Percentiles rank a stretch among this genome's conserved stretches.
Conservation (phyloP, 2,113 vertebrate genomes). For the Anoura caudifer region DNA sequence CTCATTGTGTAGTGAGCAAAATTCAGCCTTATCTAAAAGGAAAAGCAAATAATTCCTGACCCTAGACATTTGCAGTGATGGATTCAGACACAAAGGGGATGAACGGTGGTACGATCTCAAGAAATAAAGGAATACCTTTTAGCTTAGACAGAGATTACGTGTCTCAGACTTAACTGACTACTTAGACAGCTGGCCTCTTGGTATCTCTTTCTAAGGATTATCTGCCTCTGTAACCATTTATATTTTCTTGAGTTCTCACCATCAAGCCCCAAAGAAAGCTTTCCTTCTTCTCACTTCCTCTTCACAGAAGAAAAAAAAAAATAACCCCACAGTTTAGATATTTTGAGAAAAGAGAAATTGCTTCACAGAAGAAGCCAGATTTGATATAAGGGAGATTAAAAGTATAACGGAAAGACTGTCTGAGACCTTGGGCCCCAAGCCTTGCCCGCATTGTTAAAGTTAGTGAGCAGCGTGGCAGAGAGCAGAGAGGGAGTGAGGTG, state of each 20-base stretch:
- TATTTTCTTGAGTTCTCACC: conserved; percentile 25
- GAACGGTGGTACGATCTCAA: background rate
- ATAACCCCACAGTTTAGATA: background rate
- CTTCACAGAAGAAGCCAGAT: background rate
- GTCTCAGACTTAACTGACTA: background rate
- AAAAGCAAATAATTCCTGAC: background rate
- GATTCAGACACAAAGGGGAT: background rate
- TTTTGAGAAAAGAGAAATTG: background rate
- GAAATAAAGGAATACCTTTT: background rate
- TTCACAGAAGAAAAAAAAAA: background rate
- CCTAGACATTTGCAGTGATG: background rate
- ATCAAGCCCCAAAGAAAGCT: background rate
- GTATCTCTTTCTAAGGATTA: background rate
- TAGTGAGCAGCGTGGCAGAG: background rate
- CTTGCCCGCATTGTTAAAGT: background rate
- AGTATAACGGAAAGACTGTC: background rate
- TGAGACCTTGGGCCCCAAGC: background rate
- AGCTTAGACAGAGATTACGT: background rate
- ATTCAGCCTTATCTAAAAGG: background rate
- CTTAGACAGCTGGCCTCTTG: background rate
- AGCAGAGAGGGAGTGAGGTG: background rate
- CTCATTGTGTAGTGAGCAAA: background rate
- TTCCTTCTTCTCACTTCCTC: background rate
- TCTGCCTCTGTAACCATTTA: background rate
- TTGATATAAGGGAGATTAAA: background rate